Conservation (phyloP, 2,797 vertebrate species). For the Trachurus trachurus region DNA sequence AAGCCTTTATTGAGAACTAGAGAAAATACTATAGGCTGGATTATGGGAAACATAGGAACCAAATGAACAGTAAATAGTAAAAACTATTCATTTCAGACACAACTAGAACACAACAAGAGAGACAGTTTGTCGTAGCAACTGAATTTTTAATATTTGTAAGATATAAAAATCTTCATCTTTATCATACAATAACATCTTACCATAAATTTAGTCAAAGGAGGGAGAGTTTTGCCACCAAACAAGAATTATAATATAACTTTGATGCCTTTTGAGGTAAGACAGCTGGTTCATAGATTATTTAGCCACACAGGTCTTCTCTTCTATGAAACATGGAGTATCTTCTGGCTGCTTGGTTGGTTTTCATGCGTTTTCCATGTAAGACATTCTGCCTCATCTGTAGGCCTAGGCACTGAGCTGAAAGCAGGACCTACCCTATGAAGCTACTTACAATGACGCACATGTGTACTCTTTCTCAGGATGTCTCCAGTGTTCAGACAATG, state of each 20-base stretch:
- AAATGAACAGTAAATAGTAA: not conserved
- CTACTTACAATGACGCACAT: slow-evolving; percentile 46
- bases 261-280: slow-evolving; percentile 80
- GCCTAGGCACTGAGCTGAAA: slow-evolving; percentile 69
- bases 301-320: slow-evolving; percentile 68
- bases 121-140: slow-evolving; percentile 74
- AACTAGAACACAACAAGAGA: slow-evolving; percentile 14
- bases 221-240: slow-evolving; percentile 72
- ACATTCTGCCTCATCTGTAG: slow-evolving; percentile 66
- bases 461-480: slow-evolving; percentile 11
- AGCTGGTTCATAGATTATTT: slow-evolving; percentile 66
- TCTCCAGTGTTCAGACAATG: slow-evolving; percentile 31
- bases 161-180: slow-evolving; percentile 86
- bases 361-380: slow-evolving; percentile 35
- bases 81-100: not conserved
- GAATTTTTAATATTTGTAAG: slow-evolving; percentile 80
- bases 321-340: slow-evolving; percentile 15
- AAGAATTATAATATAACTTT: slow-evolving; percentile 72
- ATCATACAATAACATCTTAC: slow-evolving; percentile 81
- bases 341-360: slow-evolving; percentile 19
- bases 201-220: slow-evolving; percentile 72
- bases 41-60: not conserved
- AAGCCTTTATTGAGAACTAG: not conserved
- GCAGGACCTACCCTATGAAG: slow-evolving; percentile 59
- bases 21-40: not conserved